Evolutionary conservation across 2,888 invertebrate genomes (phyloP).

Genomic region (Cerceris rybyensis): DNA sequence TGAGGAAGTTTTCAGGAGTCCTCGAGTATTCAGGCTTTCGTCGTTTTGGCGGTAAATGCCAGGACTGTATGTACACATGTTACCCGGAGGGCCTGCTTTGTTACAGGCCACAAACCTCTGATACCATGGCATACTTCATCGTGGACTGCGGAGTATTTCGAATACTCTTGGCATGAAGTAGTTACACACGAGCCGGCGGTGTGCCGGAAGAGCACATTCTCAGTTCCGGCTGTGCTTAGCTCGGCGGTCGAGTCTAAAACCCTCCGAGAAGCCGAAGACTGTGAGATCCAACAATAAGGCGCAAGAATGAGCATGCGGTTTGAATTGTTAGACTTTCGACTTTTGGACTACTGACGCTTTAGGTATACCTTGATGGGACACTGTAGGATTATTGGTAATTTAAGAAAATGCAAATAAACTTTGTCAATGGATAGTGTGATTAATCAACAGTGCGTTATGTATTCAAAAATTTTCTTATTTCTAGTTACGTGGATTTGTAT

Average conservation of each 20-base stretch:
- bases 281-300: conserved; percentile 16
- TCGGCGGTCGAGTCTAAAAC: conserved; percentile 51
- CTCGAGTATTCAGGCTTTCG: conserved; percentile 45
- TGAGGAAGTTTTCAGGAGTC: conserved; percentile 60
- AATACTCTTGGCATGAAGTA: conserved; percentile 70
- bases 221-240: conserved; percentile 50
- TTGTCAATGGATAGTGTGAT: too few species aligned
- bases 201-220: conserved; percentile 58
- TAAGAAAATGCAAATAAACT: too few species aligned
- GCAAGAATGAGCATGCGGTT: conserved; percentile 16
- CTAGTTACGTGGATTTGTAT: too few species aligned
- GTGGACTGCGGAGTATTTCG: conserved; percentile 72
- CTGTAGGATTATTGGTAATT: too few species aligned
- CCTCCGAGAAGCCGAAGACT: conserved; percentile 11
- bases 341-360: too few species aligned
- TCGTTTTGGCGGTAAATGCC: conserved; percentile 59
- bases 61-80: conserved; percentile 60
- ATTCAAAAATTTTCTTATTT: too few species aligned
- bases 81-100: conserved; percentile 73
- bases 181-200: conserved; percentile 54
- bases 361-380: too few species aligned
- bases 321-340: background rate
- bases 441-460: too few species aligned
- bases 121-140: conserved; percentile 72
- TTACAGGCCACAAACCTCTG: conserved; percentile 68